These are phyloP conservation scores for Gymnorhina tibicen DNA, from an alignment of 2,113 vertebrate genomes.

Conservation along the genomic window DNA sequence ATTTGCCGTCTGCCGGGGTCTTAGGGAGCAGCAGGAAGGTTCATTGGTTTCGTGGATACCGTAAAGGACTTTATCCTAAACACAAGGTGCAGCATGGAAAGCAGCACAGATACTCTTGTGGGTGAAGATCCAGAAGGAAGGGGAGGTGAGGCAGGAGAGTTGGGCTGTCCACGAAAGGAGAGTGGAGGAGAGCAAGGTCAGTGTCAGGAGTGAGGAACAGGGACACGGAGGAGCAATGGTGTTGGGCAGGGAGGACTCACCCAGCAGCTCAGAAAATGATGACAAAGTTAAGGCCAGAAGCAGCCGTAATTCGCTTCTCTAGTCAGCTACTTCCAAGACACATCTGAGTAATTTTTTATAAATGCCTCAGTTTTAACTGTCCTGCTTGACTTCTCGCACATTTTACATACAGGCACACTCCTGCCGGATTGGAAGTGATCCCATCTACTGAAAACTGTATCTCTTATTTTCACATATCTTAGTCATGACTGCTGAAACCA, in stretches of 20 bases:
- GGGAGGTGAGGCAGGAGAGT: background rate
- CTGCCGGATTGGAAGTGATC: background rate
- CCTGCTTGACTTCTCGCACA: background rate
- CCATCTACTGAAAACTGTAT: background rate
- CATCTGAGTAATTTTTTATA: background rate
- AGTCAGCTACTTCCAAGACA: background rate
- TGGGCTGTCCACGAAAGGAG: background rate
- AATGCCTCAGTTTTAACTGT: background rate
- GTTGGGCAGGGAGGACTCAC: background rate
- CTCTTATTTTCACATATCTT: background rate
- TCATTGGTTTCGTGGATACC: background rate
- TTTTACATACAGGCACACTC: background rate
- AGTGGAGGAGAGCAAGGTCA: background rate
- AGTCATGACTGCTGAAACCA: background rate
- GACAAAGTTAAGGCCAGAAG: background rate
- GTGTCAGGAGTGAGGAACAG: background rate
- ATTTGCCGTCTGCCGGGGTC: background rate
- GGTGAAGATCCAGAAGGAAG: background rate
- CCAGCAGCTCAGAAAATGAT: background rate
- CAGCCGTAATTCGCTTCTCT: background rate
- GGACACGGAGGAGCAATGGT: background rate
- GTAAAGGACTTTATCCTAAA: background rate
- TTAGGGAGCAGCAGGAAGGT: background rate
- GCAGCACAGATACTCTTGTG: background rate
- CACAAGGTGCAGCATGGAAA: background rate